Evolutionary conservation across 1,140 invertebrate genomes (phyloP), one percentile per base, ranked within the genome.

Genomic region (Drosophila kepulauana): DNA sequence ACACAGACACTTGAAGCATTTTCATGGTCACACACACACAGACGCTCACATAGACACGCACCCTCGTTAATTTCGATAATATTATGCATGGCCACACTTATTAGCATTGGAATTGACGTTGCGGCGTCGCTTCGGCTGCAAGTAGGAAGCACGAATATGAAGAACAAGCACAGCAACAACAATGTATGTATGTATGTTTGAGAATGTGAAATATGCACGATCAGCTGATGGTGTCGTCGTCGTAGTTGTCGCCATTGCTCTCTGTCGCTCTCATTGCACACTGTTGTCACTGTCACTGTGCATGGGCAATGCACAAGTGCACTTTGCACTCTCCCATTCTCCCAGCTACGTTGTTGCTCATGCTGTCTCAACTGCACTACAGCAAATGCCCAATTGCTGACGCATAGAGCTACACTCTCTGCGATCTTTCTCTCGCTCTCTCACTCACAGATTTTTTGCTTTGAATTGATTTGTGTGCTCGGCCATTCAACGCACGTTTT

Each of bases 11-110:
- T 33, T 1, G 6, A 43, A 13, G 54, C 51, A 45, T 67, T 25
- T 25, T 73, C 64, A 73, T 38, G 64, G 64, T 68, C 64, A 73
- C 20, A 25, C 3, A n/a, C 33, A 7, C 10, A n/a, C 30, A 33
- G 10, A 63, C 28, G 25, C 16, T 25, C 5, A 38, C 41, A 65
- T 33, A 54, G n/a, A n/a, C 51, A 63, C 41, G 61, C 41, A 57
- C 68, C 33, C 45, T 65, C 13, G 46, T 72, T 33, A 33, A 58
- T 67, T 41, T 67, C n/a, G 20, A 67, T 67, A 58, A 75, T 78
- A 78, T 75, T 75, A 78, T 87, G 71, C 70, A 87, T 54, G 43
- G 62, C 38, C 69, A 69, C 41, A 61, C 65, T 73, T 78, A 80
- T 84, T 75, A 80, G 68, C 72, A 84, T 84, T 43, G 41, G 41